phyloP scores from a whole-genome alignment of 2,113 vertebrate species.

The Eclectus roratus region DNA sequence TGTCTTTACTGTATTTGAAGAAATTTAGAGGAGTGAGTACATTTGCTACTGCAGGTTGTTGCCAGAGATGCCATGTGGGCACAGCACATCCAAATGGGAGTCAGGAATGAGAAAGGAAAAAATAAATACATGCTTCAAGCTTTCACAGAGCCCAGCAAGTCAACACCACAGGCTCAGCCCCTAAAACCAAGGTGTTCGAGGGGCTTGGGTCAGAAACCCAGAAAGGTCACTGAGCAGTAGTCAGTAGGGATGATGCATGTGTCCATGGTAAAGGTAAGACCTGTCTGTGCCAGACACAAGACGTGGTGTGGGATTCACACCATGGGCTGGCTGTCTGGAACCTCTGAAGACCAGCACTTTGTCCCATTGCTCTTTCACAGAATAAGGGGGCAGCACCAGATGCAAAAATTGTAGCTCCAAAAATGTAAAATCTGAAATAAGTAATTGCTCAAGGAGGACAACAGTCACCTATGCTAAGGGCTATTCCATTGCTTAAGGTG shows the following conservation, averaged over 20 bases:
- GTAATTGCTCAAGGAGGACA: neutral
- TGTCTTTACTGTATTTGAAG: neutral
- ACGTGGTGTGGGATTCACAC: neutral
- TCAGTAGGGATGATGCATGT: neutral
- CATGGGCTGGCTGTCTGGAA: neutral
- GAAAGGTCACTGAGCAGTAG: neutral
- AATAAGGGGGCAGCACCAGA: neutral
- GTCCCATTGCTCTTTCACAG: neutral
- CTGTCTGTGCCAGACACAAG: neutral
- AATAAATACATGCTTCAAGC: neutral
- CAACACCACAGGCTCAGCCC: neutral
- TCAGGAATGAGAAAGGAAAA: neutral
- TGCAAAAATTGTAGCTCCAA: fast-evolving
- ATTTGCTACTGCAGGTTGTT: neutral
- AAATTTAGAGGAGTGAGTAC: neutral
- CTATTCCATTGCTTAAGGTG: neutral
- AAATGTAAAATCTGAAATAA: neutral
- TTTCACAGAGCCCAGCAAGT: neutral
- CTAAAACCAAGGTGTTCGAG: neutral
- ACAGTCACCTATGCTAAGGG: neutral
- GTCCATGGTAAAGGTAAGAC: neutral
- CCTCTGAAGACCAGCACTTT: neutral
- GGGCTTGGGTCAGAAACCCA: neutral
- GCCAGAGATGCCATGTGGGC: neutral
- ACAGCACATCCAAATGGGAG: neutral